Evolutionary conservation across 2,797 vertebrate genomes (phyloP), one percentile per base, ranked within the genome.

Genomic region (Spizella passerina): DNA sequence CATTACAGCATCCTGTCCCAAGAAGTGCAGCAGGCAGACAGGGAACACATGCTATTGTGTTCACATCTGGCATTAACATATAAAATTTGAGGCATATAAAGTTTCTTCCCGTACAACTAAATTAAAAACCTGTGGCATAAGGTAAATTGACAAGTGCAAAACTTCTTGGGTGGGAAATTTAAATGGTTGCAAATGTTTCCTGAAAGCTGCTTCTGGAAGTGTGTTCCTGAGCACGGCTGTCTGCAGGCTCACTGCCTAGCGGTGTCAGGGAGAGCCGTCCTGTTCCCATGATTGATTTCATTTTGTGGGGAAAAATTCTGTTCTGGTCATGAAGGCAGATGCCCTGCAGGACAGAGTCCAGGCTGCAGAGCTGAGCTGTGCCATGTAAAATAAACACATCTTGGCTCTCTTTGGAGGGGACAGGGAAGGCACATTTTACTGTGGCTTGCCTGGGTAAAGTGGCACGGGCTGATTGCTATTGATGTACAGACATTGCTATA

Each of bases 71-170:
- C 75, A 80, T 85, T 87, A 89, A 80, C 93, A 59, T 93, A 92
- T 82, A 92, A 91, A 94, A 92, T 89, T 94, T 53, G 93, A 90
- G 64, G 75, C 71, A 72, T 93, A 87, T 93, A 87, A 96, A 88
- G 30, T 95, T 92, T 94, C 60, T 94, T 82, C 75, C 76, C 12
- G 0, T 93, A 87, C 81, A 75, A 84, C 88, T 94, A 94, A 96
- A 96, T 95, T 94, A 94, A 95, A 96, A 96, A 95, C 88, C 93
- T 93, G 96, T 96, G 94, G 53, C 76, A 85, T 84, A 89, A 96
- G 92, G 95, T 97, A 96, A 96, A 92, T 90, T 68, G 86, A 93
- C 95, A 96, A 95, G 93, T 93, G 92, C 69, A 93, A 90, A 89
- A 52, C 92, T 70, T 82, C 92, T 92, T 95, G 95, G 71, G 90